Evolutionary conservation across 2,113 vertebrate species (phyloP).

Genomic region (Thamnophis sirtalis): DNA sequence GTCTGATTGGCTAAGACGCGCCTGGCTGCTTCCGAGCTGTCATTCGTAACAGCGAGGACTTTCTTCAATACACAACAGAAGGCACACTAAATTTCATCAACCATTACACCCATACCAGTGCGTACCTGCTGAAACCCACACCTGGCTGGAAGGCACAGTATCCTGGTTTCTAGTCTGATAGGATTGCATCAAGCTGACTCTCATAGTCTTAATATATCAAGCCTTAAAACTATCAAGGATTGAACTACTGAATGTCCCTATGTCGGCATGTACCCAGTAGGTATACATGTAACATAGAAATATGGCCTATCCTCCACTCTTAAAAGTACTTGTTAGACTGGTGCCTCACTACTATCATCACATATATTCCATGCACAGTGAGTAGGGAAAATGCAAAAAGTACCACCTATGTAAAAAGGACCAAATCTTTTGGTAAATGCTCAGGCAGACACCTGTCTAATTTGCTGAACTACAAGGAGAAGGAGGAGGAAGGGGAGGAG

Average conservation of each 20-base stretch:
- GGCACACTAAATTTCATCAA: too few species aligned
- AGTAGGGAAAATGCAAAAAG: neutral
- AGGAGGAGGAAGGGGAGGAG: neutral
- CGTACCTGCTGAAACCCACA: too few species aligned
- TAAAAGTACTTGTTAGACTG: neutral
- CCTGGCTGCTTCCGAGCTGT: too few species aligned
- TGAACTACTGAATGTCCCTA: neutral
- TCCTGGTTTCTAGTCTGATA: neutral
- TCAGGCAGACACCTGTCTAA: neutral
- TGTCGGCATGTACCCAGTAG: neutral
- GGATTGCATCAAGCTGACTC: neutral
- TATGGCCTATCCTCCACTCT: neutral
- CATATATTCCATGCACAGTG: neutral
- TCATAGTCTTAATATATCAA: neutral
- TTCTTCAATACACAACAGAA: too few species aligned
- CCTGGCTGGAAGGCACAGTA: neutral
- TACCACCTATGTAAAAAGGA: neutral
- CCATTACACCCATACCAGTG: too few species aligned
- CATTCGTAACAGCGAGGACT: too few species aligned
- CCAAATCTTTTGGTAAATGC: neutral
- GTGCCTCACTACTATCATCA: neutral
- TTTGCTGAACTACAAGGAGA: neutral
- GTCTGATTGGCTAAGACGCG: too few species aligned
- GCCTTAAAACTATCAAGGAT: neutral
- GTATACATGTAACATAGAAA: neutral